Percentiles rank a stretch among this genome's conserved stretches.
phyloP scores from a whole-genome alignment of 2,797 vertebrate genomes.

The Denticeps clupeoides region DNA sequence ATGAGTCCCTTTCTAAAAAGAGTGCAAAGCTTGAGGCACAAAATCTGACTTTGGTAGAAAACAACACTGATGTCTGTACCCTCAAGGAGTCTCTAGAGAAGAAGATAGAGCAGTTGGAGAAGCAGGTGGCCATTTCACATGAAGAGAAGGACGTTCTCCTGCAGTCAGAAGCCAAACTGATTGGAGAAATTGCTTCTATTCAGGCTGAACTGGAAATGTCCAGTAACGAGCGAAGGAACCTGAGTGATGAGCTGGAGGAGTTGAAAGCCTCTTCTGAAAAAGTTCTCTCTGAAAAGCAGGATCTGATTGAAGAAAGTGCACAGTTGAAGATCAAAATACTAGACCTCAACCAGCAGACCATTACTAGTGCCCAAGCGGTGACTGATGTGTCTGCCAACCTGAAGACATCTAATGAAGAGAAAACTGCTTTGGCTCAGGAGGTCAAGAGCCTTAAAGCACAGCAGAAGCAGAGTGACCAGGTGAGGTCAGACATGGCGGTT shows the following conservation, averaged over 20 bases:
- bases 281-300: slow-evolving; percentile 27
- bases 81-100: slow-evolving; percentile 49
- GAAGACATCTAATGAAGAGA: slow-evolving; percentile 45
- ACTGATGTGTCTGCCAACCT: slow-evolving; percentile 28
- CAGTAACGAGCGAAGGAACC: slow-evolving; percentile 28
- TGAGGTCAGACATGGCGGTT: slow-evolving; percentile 43
- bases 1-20: slow-evolving; percentile 43
- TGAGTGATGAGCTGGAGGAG: slow-evolving; percentile 36
- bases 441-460: slow-evolving; percentile 47
- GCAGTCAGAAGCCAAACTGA: slow-evolving; percentile 37
- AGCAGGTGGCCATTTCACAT: slow-evolving; percentile 42
- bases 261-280: slow-evolving; percentile 40
- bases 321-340: slow-evolving; percentile 17
- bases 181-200: slow-evolving; percentile 39
- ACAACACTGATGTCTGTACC: slow-evolving; percentile 43
- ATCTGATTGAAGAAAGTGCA: slow-evolving; percentile 42
- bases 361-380: slow-evolving; percentile 40
- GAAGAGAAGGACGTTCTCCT: slow-evolving; percentile 51
- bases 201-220: slow-evolving; percentile 25
- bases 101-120: slow-evolving; percentile 52
- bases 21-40: slow-evolving; percentile 51
- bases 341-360: slow-evolving; percentile 39
- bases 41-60: slow-evolving; percentile 44
- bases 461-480: slow-evolving; percentile 45
- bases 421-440: slow-evolving; percentile 43